Conservation (phyloP, 1,140 invertebrate species). For the Phymastichus coffea region DNA sequence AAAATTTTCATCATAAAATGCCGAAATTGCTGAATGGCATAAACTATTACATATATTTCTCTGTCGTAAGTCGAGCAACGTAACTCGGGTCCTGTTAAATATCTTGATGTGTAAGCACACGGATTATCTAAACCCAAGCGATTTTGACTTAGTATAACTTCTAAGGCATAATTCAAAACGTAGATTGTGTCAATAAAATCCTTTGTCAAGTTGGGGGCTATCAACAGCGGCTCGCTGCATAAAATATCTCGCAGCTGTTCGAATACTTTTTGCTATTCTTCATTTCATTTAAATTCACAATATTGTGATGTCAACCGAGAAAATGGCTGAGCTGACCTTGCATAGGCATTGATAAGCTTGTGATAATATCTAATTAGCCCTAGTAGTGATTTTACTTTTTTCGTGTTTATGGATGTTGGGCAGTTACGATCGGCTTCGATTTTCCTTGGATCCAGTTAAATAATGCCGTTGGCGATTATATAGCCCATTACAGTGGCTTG, state of each 20-base stretch:
- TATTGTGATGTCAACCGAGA: no score
- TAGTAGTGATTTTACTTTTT: not conserved
- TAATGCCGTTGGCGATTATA: not conserved
- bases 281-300: no score
- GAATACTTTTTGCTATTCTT: no score
- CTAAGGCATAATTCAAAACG: no score
- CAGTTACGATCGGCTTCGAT: not conserved
- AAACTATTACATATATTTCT: not conserved
- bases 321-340: no score
- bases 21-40: not conserved
- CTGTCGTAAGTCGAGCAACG: no score
- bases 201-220: not conserved
- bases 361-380: not conserved
- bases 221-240: no score
- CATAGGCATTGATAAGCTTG: no score
- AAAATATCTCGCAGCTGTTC: no score
- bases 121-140: no score
- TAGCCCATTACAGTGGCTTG: not conserved
- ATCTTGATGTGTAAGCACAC: not conserved
- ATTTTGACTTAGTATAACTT: no score
- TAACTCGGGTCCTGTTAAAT: not conserved
- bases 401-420: not conserved
- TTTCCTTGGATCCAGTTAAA: not conserved
- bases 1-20: not conserved
- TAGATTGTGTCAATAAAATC: not conserved